Evolutionary conservation across 2,113 vertebrate species (phyloP).

Genomic region (Ptychochromis oligacanthus): DNA sequence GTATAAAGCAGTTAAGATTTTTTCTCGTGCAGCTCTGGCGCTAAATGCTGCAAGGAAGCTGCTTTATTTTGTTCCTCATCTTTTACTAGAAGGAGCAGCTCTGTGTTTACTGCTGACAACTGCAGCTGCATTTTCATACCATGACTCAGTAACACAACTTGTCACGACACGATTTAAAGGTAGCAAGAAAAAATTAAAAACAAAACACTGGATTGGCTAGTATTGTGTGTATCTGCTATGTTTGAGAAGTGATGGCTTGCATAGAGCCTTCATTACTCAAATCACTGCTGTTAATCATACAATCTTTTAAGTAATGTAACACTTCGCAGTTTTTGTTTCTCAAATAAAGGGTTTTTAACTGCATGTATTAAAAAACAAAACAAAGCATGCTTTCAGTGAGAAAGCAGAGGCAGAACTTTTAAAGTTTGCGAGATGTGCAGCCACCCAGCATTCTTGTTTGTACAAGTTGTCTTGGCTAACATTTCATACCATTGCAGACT

Average conservation of each 20-base stretch:
- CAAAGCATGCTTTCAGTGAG: not conserved
- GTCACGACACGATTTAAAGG: constrained; percentile 10
- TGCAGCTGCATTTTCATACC: not conserved
- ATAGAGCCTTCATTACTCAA: not conserved
- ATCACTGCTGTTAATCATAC: not conserved
- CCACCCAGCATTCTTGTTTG: not conserved
- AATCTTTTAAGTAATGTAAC: not conserved
- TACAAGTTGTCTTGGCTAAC: not conserved
- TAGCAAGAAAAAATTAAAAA: not conserved
- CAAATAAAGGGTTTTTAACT: not conserved
- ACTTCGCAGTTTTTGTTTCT: not conserved
- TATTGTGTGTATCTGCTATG: not conserved
- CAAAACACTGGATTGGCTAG: not conserved
- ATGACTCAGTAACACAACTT: constrained; percentile 8
- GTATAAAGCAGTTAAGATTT: not conserved
- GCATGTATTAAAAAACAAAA: too few species aligned
- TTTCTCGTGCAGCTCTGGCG: not conserved
- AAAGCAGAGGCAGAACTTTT: not conserved
- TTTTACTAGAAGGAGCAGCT: not conserved
- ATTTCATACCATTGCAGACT: not conserved
- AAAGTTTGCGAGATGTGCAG: not conserved
- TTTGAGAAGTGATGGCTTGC: not conserved
- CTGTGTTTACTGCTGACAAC: not conserved
- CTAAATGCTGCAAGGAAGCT: not conserved
- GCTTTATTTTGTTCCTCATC: not conserved